A percentile compares a stretch with the other conserved stretches of the same genome.
Conservation (phyloP, 2,113 vertebrate genomes). For the Chloropsis hardwickii region DNA sequence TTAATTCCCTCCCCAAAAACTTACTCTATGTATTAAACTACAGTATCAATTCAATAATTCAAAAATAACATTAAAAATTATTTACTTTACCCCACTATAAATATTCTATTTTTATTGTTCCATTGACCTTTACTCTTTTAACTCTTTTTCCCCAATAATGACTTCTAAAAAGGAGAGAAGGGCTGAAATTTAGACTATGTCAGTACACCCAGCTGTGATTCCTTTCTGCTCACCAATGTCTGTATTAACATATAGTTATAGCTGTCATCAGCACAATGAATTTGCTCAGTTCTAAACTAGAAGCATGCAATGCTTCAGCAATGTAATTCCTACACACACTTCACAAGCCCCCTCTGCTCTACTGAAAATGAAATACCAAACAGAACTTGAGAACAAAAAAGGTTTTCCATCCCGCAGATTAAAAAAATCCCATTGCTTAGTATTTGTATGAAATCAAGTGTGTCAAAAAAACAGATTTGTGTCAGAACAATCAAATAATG, state of each 20-base stretch:
- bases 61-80: neutral
- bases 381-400: neutral
- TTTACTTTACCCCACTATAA: neutral
- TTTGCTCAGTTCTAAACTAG: neutral
- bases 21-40: slow-evolving; percentile 2
- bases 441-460: neutral
- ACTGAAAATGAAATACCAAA: neutral
- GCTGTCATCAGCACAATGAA: neutral
- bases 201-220: neutral
- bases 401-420: neutral
- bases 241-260: neutral
- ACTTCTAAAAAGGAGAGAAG: neutral
- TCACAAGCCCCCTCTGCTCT: neutral
- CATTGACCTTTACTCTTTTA: neutral
- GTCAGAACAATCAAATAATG: neutral
- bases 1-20: neutral
- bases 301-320: neutral
- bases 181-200: neutral
- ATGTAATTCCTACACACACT: neutral
- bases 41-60: neutral
- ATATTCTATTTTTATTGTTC: neutral
- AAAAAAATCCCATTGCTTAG: neutral
- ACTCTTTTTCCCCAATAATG: neutral
- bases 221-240: neutral
- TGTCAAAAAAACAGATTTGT: neutral